These are phyloP conservation scores for Chrysolophus pictus DNA, from an alignment of 2,797 vertebrate genomes.

Conservation along the genomic window DNA sequence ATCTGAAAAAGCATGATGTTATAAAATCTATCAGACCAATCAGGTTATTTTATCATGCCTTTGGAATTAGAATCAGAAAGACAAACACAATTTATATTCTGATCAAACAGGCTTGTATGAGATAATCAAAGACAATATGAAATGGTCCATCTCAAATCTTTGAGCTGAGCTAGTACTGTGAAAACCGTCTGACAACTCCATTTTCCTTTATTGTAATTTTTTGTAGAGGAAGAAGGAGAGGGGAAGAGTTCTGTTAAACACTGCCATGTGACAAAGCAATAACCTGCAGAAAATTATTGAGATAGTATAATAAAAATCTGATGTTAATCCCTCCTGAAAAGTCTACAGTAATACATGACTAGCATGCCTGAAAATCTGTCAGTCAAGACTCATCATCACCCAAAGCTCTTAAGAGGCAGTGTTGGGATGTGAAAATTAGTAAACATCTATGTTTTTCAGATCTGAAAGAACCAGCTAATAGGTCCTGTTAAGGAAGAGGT, in stretches of 20 bases:
- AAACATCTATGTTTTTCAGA: not conserved
- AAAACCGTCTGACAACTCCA: not conserved
- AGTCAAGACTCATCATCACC: not conserved
- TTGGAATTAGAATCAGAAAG: slow-evolving; percentile 22
- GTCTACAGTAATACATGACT: not conserved
- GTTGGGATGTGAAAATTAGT: not conserved
- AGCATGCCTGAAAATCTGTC: not conserved
- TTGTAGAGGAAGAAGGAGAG: not conserved
- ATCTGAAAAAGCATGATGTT: not conserved
- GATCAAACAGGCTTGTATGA: not conserved
- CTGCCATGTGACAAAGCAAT: not conserved
- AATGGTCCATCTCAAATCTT: not conserved
- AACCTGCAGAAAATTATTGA: not conserved
- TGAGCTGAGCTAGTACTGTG: not conserved
- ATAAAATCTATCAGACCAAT: slow-evolving; percentile 8
- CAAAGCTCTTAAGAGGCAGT: not conserved
- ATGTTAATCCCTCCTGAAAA: not conserved
- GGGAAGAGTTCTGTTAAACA: not conserved
- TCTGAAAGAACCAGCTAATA: not conserved
- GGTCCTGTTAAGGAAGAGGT: not conserved
- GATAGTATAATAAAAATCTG: not conserved
- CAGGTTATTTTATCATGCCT: not conserved
- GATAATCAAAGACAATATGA: not conserved
- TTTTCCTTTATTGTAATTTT: not conserved
- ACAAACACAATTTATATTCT: not conserved